Base-by-base conservation (phyloP, 2,113 vertebrate species). In the Zosterops borbonicus region DNA sequence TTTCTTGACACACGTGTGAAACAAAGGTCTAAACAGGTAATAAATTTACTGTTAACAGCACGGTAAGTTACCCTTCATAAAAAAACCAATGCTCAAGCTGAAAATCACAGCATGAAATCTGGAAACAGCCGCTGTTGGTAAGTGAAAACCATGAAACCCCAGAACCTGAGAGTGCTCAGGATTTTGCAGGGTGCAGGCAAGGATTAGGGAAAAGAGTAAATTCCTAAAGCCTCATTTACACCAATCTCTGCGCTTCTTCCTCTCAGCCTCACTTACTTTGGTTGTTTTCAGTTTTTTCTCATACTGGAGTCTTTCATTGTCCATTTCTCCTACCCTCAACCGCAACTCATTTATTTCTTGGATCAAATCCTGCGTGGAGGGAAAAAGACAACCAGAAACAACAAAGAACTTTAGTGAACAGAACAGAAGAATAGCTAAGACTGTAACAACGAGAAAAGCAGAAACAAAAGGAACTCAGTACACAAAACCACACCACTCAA, bases 211-310 rank as follows among this genome's bases (percentile, higher is more conserved):
- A 74, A 94, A 83, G 21, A 73, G 9, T 0, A 2, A 92, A 76
- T n/a, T 88, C 78, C 53, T 60, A 25, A 78, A 88, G 63, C 33
- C 63, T 75, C 53, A 78, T 52, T 64, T 37, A 52, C 1, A 31
- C 24, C 47, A n/a, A 37, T 33, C n/a, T 58, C 84, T 85, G 62
- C n/a, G 62, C n/a, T 41, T 59, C 41, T 78, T 49, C 69, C 37
- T 56, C 77, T 76, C 31, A 91, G 62, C 60, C 77, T 86, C 93
- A 98, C 98, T 98, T 97, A 99, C 99, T 98, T 99, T 99, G 87
- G 99, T 99, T 5, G 98, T 98, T 95, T 99, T 99, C 42, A 99
- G 97, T 87, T 99, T 99, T 97, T 99, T 99, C 95, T 99, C 99
- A 64, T 99, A 99, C 84, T 99, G 99, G 58, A 99, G 93, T 93